Base-by-base conservation (phyloP, 2,113 vertebrate species). In the Sus scrofa region DNA sequence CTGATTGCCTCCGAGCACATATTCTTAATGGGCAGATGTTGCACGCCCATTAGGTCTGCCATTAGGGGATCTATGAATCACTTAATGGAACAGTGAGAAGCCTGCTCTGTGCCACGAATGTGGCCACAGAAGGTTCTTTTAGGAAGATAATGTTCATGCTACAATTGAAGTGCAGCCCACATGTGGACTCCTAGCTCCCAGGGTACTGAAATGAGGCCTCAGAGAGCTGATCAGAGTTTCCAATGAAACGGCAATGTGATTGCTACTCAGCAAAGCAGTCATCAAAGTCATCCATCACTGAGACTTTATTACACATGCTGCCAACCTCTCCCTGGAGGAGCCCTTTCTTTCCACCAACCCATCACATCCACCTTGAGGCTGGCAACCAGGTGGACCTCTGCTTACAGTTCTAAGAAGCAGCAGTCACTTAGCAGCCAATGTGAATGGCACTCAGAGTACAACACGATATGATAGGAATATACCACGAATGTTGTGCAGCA, bases 21-120 rank as follows among this genome's bases (percentile, higher is more conserved):
- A 39, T 67, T 86, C 77, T 93, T 95, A 94, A 95, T 81, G 74
- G 63, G 74, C 92, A 96, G 86, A 92, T 89, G 92, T 56, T 81
- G n/a, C 65, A 92, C 0, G 2, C 30, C 96, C 94, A 95, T 96
- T 95, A 95, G 70, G 26, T 32, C 81, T 30, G 67, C 75, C 94
- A 91, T 84, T 92, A 91, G 78, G 62, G 89, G 54, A 56, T 60
- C 82, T 37, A 79, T 65, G 83, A 97, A 91, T 91, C 92, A 86
- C 56, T 95, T 86, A 93, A 83, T 60, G 60, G 86, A 89, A 94
- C 68, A 77, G 44, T 92, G 30, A 89, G 65, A 75, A 96, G 15
- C 54, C 24, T 81, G 26, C 68, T 74, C 71, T 81, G 50, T 77
- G 84, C 60, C 73, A 74, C 0, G 20, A 67, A 63, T 73, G 15